Conservation (phyloP, 1,140 invertebrate species). For the Charaxes varanes region DNA sequence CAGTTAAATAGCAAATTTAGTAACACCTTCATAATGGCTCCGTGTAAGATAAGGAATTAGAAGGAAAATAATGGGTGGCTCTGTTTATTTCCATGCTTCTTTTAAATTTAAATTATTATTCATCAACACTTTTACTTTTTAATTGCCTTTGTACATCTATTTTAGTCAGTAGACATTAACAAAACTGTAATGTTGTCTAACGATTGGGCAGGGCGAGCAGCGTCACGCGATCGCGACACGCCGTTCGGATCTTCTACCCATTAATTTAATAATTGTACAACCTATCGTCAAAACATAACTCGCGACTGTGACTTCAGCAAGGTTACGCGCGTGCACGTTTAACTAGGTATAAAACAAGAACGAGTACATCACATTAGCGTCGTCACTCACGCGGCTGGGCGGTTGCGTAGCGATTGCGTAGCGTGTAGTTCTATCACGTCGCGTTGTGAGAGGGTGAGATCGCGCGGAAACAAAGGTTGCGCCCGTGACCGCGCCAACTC, state of each 20-base stretch:
- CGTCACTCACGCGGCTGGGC: slow-evolving; percentile 22
- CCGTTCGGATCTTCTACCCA: slow-evolving; percentile 5
- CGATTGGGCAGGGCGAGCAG: slow-evolving; percentile 50
- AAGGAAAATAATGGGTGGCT: not conserved
- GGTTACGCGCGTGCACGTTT: slow-evolving; percentile 9
- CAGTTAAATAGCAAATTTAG: too few relatives aligned
- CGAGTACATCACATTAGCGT: slow-evolving; percentile 10
- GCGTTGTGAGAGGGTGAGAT: slow-evolving; percentile 52
- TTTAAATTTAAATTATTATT: too few relatives aligned
- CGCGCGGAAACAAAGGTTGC: slow-evolving; percentile 61
- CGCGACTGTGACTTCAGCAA: slow-evolving; percentile 7
- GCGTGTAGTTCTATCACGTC: slow-evolving; percentile 32
- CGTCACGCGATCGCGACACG: slow-evolving; percentile 51
- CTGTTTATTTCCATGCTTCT: not conserved
- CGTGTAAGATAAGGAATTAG: too few relatives aligned
- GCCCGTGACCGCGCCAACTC: slow-evolving; percentile 65
- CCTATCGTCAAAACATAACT: not conserved
- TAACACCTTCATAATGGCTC: too few relatives aligned
- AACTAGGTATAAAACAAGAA: slow-evolving; percentile 15
- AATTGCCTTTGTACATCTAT: slow-evolving; percentile 31
- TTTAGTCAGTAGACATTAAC: slow-evolving; percentile 38
- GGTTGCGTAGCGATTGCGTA: slow-evolving; percentile 39
- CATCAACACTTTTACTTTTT: too few relatives aligned
- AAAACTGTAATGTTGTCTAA: slow-evolving; percentile 51
- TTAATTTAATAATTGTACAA: not conserved